phyloP scores from a whole-genome alignment of 2,888 invertebrate genomes.

The Agrypnus murinus region DNA sequence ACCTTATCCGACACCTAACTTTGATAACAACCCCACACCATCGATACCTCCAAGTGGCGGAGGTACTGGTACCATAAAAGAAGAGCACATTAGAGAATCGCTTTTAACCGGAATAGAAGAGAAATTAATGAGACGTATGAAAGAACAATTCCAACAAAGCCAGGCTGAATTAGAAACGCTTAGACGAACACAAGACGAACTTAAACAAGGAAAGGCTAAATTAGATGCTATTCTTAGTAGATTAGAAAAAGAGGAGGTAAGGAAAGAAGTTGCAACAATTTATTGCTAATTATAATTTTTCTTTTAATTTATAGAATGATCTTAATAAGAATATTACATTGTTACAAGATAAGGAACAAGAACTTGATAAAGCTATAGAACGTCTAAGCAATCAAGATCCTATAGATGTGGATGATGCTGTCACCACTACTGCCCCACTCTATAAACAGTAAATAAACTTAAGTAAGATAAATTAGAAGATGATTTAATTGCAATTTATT shows the following conservation, averaged over 20 bases:
- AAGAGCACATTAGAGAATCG: constrained; percentile 96
- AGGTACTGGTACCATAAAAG: constrained; percentile 89
- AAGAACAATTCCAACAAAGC: constrained; percentile 92
- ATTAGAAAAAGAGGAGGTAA: constrained; percentile 83
- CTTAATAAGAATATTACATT: constrained; percentile 89
- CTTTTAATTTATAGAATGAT: constrained; percentile 76
- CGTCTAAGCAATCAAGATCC: constrained; percentile 85
- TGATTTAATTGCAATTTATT: too few species aligned
- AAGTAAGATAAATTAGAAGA: constrained; percentile 6
- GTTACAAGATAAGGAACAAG: constrained; percentile 90
- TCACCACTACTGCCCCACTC: constrained; percentile 95
- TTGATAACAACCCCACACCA: constrained; percentile 64
- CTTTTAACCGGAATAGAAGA: constrained; percentile 96
- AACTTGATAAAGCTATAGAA: constrained; percentile 86
- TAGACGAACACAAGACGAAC: constrained; percentile 88
- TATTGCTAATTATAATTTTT: neutral
- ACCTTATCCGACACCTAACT: constrained; percentile 56
- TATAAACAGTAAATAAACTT: constrained; percentile 95
- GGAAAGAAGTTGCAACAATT: neutral
- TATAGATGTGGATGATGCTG: constrained; percentile 96
- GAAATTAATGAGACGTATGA: constrained; percentile 88
- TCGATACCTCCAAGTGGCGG: constrained; percentile 69
- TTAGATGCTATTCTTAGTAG: constrained; percentile 86
- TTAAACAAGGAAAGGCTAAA: constrained; percentile 87
- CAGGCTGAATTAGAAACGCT: constrained; percentile 94